Evolutionary conservation across 2,113 vertebrate species (phyloP).

Genomic region (Carassius gibelio): DNA sequence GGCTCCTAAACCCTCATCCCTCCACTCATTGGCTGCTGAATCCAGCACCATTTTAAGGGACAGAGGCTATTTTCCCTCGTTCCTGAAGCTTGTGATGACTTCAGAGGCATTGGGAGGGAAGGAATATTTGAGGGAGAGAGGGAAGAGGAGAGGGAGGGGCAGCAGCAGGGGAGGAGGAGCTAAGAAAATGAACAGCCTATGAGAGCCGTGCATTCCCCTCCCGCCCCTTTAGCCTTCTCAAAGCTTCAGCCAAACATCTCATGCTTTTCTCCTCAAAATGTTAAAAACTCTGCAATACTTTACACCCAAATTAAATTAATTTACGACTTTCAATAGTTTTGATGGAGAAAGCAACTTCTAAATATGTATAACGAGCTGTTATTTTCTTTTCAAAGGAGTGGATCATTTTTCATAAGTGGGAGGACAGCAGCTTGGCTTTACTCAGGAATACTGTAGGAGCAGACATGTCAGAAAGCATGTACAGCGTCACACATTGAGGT

Average conservation of each 20-base stretch:
- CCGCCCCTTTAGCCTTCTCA: slow-evolving; percentile 57
- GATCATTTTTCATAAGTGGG: background rate
- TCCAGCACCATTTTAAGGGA: slow-evolving; percentile 67
- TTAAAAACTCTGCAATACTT: background rate
- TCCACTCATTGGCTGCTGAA: slow-evolving; percentile 53
- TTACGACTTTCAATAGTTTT: background rate
- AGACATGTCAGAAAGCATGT: background rate
- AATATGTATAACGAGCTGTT: background rate
- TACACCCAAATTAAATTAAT: background rate
- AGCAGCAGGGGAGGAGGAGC: slow-evolving; percentile 41
- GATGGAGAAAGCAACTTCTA: background rate
- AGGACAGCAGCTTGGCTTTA: slow-evolving; percentile 6
- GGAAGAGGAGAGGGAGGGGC: background rate
- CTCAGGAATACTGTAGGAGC: background rate
- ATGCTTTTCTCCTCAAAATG: background rate
- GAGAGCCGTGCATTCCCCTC: slow-evolving; percentile 71
- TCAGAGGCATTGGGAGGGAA: slow-evolving; percentile 66
- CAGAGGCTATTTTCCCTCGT: slow-evolving; percentile 61
- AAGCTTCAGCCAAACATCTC: slow-evolving; percentile 32
- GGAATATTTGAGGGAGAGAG: slow-evolving; percentile 36
- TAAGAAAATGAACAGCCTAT: slow-evolving; percentile 65
- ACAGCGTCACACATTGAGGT: background rate
- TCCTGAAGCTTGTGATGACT: slow-evolving; percentile 68
- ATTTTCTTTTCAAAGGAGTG: background rate
- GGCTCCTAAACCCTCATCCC: slow-evolving; percentile 27